phyloP scores from a whole-genome alignment of 2,888 invertebrate genomes.

The Argyresthia albistria region DNA sequence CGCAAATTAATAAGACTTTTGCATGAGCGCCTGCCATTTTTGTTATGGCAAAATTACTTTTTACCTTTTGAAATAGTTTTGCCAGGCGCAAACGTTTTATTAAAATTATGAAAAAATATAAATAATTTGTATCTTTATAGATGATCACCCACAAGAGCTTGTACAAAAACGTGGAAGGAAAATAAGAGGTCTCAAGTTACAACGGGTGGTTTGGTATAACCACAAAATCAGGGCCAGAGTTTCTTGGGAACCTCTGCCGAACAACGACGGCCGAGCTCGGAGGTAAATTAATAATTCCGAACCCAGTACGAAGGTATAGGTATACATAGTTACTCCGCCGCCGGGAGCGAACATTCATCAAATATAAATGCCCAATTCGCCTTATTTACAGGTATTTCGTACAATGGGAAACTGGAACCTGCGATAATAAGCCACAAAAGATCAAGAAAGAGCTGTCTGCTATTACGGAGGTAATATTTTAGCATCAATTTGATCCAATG shows the following conservation, averaged over 20 bases:
- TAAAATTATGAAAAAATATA: no score
- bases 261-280: constrained; percentile 26
- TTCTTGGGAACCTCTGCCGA: constrained; percentile 41
- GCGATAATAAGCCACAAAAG: constrained; percentile 36
- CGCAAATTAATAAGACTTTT: no score
- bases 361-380: no score
- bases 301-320: no score
- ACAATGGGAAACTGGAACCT: constrained; percentile 38
- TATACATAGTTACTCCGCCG: no score
- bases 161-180: constrained; percentile 34
- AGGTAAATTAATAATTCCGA: constrained; percentile 16
- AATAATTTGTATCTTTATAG: background rate
- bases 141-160: constrained; percentile 28
- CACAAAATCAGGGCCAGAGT: constrained; percentile 50
- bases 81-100: background rate
- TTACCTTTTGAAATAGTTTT: no score
- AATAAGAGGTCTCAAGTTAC: constrained; percentile 42
- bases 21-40: no score
- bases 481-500: no score
- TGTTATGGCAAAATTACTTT: no score
- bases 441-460: constrained; percentile 57
- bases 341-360: no score
- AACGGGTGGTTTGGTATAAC: constrained; percentile 52
- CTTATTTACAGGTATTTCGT: constrained; percentile 42
- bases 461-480: constrained; percentile 59